Evolutionary conservation across 2,888 invertebrate species (phyloP).

Genomic region (Aphidoletes aphidimyza): DNA sequence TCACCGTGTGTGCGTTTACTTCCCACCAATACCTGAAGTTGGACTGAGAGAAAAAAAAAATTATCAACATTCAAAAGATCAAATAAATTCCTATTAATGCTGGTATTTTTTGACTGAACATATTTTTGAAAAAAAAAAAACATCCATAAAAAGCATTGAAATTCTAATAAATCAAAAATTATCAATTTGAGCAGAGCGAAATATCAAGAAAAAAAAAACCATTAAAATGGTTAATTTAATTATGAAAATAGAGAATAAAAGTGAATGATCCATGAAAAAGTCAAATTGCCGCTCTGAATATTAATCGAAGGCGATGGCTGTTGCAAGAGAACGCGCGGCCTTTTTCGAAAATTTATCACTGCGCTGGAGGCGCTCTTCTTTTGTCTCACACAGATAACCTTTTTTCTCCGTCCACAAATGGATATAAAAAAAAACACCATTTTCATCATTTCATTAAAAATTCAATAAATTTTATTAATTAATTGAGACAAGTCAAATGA

Average conservation of each 20-base stretch:
- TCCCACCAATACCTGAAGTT: background rate
- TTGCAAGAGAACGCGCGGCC: no score
- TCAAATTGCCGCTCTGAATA: background rate
- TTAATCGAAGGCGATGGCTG: background rate
- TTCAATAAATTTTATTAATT: conserved; percentile 44
- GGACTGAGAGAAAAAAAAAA: background rate
- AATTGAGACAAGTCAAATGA: conserved; percentile 40
- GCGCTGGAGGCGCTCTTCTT: background rate
- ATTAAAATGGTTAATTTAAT: conserved; percentile 53
- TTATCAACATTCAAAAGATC: background rate
- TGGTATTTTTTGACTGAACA: background rate
- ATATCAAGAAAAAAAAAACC: background rate
- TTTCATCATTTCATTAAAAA: conserved; percentile 4
- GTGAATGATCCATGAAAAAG: conserved; percentile 12
- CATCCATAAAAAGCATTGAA: background rate
- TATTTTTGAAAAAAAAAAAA: background rate
- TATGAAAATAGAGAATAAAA: conserved; percentile 49
- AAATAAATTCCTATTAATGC: background rate
- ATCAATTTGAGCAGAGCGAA: conserved; percentile 32
- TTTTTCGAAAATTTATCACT: background rate
- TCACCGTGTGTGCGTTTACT: background rate
- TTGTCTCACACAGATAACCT: background rate
- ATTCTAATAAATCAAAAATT: conserved; percentile 47
- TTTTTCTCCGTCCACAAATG: background rate
- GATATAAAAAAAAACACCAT: background rate